Conservation (phyloP, 2,888 invertebrate species). For the Orthosia gothica region DNA sequence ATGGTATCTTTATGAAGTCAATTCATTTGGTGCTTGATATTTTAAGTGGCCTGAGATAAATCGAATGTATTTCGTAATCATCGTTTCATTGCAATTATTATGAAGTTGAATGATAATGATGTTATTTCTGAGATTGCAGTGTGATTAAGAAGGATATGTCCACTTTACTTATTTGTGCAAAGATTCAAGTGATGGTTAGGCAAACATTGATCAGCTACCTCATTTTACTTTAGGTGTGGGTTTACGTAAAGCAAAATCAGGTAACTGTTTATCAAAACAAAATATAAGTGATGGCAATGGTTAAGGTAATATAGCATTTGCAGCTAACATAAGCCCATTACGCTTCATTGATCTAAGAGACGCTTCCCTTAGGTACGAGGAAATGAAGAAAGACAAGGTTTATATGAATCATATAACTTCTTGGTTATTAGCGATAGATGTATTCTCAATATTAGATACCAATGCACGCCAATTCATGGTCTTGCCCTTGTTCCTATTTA, state of each 20-base stretch:
- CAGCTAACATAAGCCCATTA: neutral
- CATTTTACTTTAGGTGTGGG: slow-evolving; percentile 13
- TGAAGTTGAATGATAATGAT: slow-evolving; percentile 38
- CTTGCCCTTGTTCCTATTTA: no score
- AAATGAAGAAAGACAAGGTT: neutral
- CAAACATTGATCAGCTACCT: slow-evolving; percentile 38
- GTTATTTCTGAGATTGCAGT: slow-evolving; percentile 27
- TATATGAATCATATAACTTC: neutral
- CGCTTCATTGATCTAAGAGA: neutral
- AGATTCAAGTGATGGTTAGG: slow-evolving; percentile 23
- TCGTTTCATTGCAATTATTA: slow-evolving; percentile 35
- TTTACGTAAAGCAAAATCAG: slow-evolving; percentile 2
- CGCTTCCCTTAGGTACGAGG: neutral
- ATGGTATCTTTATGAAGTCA: slow-evolving; percentile 30
- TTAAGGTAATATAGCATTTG: neutral
- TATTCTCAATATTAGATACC: neutral
- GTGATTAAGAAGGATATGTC: slow-evolving; percentile 41
- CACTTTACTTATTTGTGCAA: slow-evolving; percentile 45
- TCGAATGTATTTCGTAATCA: slow-evolving; percentile 36
- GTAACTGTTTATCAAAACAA: slow-evolving; percentile 1
- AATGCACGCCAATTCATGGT: neutral
- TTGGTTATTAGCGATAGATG: neutral
- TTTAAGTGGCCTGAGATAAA: slow-evolving; percentile 43
- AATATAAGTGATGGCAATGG: neutral
- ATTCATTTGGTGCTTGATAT: slow-evolving; percentile 25